phyloP scores from a whole-genome alignment of 2,113 vertebrate species.

The Falco punctatus region DNA sequence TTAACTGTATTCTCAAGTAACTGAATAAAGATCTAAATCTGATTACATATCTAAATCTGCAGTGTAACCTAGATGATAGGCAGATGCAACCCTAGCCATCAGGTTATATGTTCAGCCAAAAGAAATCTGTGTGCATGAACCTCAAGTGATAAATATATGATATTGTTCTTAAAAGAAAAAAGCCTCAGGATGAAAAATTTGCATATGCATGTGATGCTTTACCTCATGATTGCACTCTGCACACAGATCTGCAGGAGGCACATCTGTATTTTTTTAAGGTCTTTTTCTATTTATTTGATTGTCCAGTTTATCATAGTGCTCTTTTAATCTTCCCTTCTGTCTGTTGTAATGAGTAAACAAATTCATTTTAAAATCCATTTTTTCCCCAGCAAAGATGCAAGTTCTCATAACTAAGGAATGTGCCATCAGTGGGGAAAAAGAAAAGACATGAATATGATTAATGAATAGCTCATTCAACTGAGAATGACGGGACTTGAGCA shows the following conservation, averaged over 20 bases:
- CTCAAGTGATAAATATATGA: background rate
- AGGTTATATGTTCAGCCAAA: background rate
- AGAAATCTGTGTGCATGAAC: background rate
- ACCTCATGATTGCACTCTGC: background rate
- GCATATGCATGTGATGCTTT: background rate
- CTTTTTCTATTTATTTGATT: background rate
- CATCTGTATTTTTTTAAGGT: background rate
- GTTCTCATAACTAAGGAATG: background rate
- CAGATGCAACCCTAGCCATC: background rate
- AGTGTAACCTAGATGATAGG: background rate
- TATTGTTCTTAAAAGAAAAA: background rate
- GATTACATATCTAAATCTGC: background rate
- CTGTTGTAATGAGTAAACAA: background rate
- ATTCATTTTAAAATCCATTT: background rate
- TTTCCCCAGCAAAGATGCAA: background rate
- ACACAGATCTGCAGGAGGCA: background rate
- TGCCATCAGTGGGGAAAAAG: background rate
- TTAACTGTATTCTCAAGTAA: background rate
- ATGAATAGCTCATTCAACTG: background rate
- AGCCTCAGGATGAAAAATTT: background rate
- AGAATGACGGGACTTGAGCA: background rate
- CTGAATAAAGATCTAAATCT: background rate
- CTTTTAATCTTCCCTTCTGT: background rate
- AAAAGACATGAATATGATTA: background rate
- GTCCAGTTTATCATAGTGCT: background rate